These are phyloP conservation scores for Pyrochroa serraticornis DNA, from an alignment of 2,888 invertebrate species.

Conservation along the genomic window DNA sequence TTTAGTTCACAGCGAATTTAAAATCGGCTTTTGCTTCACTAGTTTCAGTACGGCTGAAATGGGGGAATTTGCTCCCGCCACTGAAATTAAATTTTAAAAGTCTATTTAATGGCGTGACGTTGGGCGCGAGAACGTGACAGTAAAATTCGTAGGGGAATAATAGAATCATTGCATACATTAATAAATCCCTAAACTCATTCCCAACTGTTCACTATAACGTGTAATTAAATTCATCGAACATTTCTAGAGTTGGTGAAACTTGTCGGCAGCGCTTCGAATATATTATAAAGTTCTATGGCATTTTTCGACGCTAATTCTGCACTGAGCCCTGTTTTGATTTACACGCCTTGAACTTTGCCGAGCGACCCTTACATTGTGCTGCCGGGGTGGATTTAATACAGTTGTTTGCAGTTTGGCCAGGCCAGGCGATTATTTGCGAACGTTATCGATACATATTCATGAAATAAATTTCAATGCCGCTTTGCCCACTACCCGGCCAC, in stretches of 20 bases:
- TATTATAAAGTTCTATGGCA: slow-evolving; percentile 21
- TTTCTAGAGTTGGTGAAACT: slow-evolving; percentile 25
- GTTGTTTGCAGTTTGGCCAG: slow-evolving; percentile 9
- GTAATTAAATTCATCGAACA: slow-evolving; percentile 31
- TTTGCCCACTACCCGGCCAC: slow-evolving; percentile 7
- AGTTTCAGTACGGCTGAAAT: too few species aligned
- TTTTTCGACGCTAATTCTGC: slow-evolving; percentile 17
- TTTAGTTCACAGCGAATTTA: too few species aligned
- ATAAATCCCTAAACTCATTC: slow-evolving; percentile 24
- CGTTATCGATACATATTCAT: slow-evolving; percentile 26
- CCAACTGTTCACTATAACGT: slow-evolving; percentile 25
- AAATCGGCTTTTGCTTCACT: too few species aligned
- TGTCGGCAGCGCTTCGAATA: slow-evolving; percentile 15
- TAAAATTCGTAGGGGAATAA: slow-evolving; percentile 18
- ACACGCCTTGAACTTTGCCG: neutral
- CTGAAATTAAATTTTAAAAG: slow-evolving; percentile 3
- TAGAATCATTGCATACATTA: slow-evolving; percentile 26
- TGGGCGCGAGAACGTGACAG: slow-evolving; percentile 15
- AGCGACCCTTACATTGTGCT: neutral
- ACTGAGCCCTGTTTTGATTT: slow-evolving; percentile 10
- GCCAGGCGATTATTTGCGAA: slow-evolving; percentile 15
- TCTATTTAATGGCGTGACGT: slow-evolving; percentile 7
- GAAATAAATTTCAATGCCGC: slow-evolving; percentile 10
- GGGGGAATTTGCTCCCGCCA: too few species aligned
- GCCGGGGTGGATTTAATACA: neutral